phyloP scores from a whole-genome alignment of 2,113 vertebrate species.

The Grammomys dolichurus region DNA sequence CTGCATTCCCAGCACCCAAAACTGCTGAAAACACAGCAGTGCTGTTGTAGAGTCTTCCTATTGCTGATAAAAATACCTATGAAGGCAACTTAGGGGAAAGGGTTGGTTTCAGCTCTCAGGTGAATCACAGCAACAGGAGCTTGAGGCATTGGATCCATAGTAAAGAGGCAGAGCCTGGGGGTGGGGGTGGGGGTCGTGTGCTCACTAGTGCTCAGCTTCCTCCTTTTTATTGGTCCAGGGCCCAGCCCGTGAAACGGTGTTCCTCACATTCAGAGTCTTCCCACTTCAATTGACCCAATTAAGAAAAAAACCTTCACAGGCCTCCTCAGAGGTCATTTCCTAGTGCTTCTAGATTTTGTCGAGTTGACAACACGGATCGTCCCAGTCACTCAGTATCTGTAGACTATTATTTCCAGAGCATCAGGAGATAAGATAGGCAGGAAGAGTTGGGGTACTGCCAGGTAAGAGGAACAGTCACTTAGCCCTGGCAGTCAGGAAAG shows the following conservation, averaged over 20 bases:
- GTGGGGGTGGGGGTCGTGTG: accelerated
- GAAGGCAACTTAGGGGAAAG: background rate
- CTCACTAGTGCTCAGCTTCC: background rate
- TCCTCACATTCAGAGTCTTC: background rate
- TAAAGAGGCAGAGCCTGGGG: background rate
- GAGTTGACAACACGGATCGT: background rate
- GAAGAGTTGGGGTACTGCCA: background rate
- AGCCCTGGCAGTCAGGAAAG: background rate
- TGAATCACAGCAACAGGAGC: background rate
- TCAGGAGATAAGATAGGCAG: too few relatives aligned
- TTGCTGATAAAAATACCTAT: background rate
- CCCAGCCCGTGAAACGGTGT: background rate
- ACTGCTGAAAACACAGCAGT: background rate
- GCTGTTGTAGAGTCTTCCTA: background rate
- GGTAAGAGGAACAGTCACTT: background rate
- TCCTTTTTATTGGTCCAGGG: too few relatives aligned
- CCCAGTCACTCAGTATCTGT: background rate
- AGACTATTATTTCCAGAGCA: background rate
- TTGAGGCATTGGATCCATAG: background rate
- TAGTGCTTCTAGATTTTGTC: too few relatives aligned
- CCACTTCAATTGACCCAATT: background rate
- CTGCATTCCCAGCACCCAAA: background rate
- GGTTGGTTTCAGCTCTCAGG: background rate
- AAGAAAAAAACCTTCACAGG: background rate
- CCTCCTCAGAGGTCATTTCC: background rate